Conservation (phyloP, 2,113 vertebrate genomes). For the Electrona antarctica region DNA sequence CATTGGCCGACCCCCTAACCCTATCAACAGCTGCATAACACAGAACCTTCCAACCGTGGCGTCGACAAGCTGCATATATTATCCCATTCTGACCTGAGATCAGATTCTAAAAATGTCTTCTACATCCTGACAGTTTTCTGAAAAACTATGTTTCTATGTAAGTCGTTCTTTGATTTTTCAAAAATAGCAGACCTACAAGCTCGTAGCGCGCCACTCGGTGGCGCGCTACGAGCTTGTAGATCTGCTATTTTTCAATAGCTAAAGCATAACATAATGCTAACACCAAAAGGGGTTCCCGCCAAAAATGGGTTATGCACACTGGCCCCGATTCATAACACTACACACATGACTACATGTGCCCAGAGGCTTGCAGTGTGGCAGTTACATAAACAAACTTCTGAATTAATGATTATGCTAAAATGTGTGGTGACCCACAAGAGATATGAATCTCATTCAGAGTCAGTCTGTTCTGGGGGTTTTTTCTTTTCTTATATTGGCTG, state of each 20-base stretch:
- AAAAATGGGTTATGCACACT: too few species aligned
- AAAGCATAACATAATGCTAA: too few species aligned
- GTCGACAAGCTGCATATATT: neutral
- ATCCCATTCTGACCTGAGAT: too few species aligned
- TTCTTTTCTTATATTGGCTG: neutral
- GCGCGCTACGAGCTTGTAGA: too few species aligned
- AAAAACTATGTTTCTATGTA: too few species aligned
- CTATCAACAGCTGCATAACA: slow-evolving; percentile 12
- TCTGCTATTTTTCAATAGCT: too few species aligned
- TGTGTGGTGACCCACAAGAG: slow-evolving; percentile 15
- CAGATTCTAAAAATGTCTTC: too few species aligned
- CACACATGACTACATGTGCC: slow-evolving; percentile 5
- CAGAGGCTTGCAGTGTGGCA: slow-evolving; percentile 3
- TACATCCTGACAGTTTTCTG: too few species aligned
- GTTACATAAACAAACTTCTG: neutral
- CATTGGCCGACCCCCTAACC: slow-evolving; percentile 20
- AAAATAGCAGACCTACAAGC: too few species aligned
- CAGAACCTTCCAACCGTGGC: neutral
- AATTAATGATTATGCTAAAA: slow-evolving; percentile 24
- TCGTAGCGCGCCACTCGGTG: too few species aligned
- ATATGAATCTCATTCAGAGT: slow-evolving; percentile 20
- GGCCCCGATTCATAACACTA: slow-evolving; percentile 7
- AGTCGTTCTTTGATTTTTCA: too few species aligned
- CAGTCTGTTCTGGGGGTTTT: slow-evolving; percentile 1
- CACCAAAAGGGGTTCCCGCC: too few species aligned